Base-by-base conservation (phyloP, 2,888 invertebrate species). In the Aphidius colemani region DNA sequence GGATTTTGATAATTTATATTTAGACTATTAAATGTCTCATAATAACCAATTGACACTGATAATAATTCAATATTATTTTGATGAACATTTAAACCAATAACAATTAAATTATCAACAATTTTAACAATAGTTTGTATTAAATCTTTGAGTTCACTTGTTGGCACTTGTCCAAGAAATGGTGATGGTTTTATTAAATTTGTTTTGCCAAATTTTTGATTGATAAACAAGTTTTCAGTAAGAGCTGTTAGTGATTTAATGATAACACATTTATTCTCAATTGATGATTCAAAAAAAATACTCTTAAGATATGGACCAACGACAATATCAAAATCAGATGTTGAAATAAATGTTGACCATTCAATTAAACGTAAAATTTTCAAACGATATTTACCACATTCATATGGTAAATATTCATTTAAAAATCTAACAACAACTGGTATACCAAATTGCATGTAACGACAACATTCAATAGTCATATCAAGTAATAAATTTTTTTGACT, bases 391-490 rank as follows among this genome's bases (percentile, higher is more conserved):
- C 74, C 77, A 7, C 72, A 75, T 65, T 75, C 75, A 39, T 71
- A 73, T 39, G 71, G 72, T 30, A 82, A 64, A 66, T 79, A 82
- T 53, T 81, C 76, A 40, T 74, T 69, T 0, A 82, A 68, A 58
- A 82, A 82, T 45, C 75, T 67, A 68, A 75, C 74, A 0, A 81
- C 74, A 7, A 80, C 75, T 4, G 76, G 75, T 66, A 82, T 75
- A 6, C 80, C 82, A 62, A 81, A 78, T 46, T 82, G 80, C 74
- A 82, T 49, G 40, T 63, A 64, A 53, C 72, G 72, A 58, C 74
- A 80, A 67, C 82, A 78, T 61, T 75, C 74, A 7, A 68, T 64
- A 4, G 78, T 79, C 71, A 76, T 74, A 10, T 74, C 70, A 10
- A 82, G 72, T 45, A 82, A 63, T 46, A 67, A 69, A 56, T 73